Evolutionary conservation across 2,888 invertebrate species (phyloP).

Genomic region (Xestia xanthographa): DNA sequence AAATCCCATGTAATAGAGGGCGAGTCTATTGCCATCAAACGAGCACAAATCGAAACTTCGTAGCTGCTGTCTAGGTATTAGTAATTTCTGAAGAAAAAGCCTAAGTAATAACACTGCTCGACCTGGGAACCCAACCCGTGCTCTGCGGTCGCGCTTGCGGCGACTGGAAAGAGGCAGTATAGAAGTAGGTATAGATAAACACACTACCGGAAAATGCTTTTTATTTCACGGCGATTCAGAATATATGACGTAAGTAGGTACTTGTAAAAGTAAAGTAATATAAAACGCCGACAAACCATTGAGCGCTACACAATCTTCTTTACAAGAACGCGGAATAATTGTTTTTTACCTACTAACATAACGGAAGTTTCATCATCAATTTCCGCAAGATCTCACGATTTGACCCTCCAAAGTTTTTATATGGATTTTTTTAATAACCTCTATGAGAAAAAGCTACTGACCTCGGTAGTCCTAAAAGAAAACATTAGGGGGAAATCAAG

Average conservation of each 20-base stretch:
- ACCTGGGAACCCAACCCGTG: background rate
- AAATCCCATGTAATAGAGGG: too few species aligned
- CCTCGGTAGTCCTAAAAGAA: background rate
- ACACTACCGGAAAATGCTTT: too few species aligned
- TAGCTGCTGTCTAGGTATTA: too few species aligned
- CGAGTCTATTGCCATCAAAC: too few species aligned
- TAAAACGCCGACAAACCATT: background rate
- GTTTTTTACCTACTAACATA: conserved; percentile 23
- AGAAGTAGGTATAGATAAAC: too few species aligned
- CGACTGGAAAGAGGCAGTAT: background rate
- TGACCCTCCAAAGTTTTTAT: conserved; percentile 33
- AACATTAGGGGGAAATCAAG: background rate
- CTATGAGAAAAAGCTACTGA: background rate
- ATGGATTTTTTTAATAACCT: background rate
- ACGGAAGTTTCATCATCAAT: conserved; percentile 20
- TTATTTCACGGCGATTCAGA: too few species aligned
- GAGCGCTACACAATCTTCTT: background rate
- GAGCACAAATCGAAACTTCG: too few species aligned
- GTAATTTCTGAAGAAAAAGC: too few species aligned
- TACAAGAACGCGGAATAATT: conserved; percentile 6
- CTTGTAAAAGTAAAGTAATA: too few species aligned
- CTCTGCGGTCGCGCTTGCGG: background rate
- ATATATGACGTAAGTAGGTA: too few species aligned
- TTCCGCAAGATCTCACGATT: conserved; percentile 39
- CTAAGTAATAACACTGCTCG: too few species aligned